Conservation (phyloP, 1,140 invertebrate genomes). For the Odontomachus brunneus region DNA sequence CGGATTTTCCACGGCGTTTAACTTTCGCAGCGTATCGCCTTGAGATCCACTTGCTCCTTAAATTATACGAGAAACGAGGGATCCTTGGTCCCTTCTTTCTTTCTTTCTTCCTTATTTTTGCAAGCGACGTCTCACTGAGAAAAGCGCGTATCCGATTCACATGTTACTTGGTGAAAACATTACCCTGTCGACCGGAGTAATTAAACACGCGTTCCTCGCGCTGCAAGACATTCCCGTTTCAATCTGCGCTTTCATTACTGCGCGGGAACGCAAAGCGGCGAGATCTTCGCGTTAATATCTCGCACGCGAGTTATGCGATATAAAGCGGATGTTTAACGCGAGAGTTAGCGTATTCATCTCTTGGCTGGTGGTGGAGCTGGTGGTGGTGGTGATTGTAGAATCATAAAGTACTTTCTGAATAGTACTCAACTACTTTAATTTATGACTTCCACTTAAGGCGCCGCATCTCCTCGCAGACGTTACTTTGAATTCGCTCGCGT, state of each 20-base stretch:
- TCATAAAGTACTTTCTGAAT: neutral
- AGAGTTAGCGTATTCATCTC: neutral
- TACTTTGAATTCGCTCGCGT: too few relatives aligned
- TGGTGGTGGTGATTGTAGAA: neutral
- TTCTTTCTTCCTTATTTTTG: too few relatives aligned
- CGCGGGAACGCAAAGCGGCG: neutral
- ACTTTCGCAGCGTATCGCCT: too few relatives aligned
- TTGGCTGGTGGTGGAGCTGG: too few relatives aligned
- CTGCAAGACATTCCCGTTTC: neutral
- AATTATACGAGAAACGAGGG: too few relatives aligned
- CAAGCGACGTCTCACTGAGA: too few relatives aligned
- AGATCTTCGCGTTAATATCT: conserved; percentile 3
- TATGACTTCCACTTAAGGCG: neutral
- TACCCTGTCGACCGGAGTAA: neutral
- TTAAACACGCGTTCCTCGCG: neutral
- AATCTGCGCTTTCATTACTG: neutral
- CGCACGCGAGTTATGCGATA: neutral
- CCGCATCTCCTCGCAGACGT: too few relatives aligned
- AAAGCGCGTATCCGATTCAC: too few relatives aligned
- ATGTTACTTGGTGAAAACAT: too few relatives aligned
- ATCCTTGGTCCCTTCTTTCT: too few relatives aligned
- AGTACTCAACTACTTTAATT: neutral
- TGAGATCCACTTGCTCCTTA: too few relatives aligned
- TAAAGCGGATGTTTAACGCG: conserved; percentile 12
- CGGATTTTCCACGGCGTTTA: too few relatives aligned